phyloP scores from a whole-genome alignment of 2,888 invertebrate species.

The Noctua comes region DNA sequence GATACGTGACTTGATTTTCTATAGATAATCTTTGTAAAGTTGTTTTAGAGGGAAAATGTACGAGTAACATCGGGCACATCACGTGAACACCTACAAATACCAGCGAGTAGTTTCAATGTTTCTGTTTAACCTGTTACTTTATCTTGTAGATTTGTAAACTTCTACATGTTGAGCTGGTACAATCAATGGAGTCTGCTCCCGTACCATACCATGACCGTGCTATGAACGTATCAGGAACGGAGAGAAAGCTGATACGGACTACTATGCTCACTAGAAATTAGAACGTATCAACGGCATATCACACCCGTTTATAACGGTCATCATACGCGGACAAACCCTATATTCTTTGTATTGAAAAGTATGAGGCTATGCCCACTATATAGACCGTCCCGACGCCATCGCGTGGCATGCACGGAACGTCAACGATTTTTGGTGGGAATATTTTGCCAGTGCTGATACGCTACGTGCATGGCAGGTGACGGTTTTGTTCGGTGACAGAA shows the following conservation, averaged over 20 bases:
- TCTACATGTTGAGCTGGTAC: background rate
- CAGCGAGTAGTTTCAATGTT: slow-evolving; percentile 21
- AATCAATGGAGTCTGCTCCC: background rate
- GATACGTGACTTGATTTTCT: slow-evolving; percentile 81
- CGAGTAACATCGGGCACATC: slow-evolving; percentile 52
- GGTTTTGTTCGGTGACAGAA: background rate
- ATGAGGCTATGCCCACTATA: no score
- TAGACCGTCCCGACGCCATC: no score
- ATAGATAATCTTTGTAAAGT: slow-evolving; percentile 73
- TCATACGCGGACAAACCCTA: no score
- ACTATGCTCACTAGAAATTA: no score
- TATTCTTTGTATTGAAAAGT: no score
- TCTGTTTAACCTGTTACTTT: slow-evolving; percentile 17
- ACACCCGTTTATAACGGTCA: no score
- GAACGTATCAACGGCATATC: no score
- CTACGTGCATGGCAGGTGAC: no score
- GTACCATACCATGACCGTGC: background rate
- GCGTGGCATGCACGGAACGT: no score
- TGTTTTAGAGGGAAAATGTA: slow-evolving; percentile 69
- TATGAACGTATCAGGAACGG: background rate
- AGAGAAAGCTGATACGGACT: no score
- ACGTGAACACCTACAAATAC: slow-evolving; percentile 57
- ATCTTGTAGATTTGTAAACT: slow-evolving; percentile 1
- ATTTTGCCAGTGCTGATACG: no score
- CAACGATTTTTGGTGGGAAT: no score